phyloP scores from a whole-genome alignment of 2,888 invertebrate genomes.

The Caenorhabditis uteleia region DNA sequence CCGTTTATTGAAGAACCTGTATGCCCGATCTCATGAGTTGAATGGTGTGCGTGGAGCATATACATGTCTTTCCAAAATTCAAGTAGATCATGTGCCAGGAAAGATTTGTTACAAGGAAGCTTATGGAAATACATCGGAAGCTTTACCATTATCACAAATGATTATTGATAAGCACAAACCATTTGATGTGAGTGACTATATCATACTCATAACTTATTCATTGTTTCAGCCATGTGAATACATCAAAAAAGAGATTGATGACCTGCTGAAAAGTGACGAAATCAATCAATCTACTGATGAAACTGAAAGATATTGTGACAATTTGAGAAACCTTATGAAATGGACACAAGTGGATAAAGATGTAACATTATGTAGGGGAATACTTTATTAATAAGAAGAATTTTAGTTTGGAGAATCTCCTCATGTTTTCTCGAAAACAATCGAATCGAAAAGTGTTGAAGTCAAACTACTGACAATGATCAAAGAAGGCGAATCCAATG shows the following conservation, averaged over 20 bases:
- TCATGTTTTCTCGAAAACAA: slow-evolving; percentile 14
- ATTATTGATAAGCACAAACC: no score
- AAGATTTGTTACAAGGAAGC: slow-evolving; percentile 29
- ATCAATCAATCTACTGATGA: no score
- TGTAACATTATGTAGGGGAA: background rate
- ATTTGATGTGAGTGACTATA: no score
- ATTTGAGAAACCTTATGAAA: slow-evolving; percentile 14
- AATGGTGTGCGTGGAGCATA: slow-evolving; percentile 27
- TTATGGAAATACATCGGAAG: slow-evolving; percentile 12
- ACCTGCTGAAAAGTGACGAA: no score
- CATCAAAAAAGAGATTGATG: no score
- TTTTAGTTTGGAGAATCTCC: slow-evolving; percentile 21
- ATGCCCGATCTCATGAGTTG: slow-evolving; percentile 23
- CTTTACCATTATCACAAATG: background rate
- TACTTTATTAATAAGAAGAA: background rate
- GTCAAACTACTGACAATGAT: slow-evolving; percentile 13
- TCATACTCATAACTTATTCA: no score
- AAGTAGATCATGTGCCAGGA: slow-evolving; percentile 31
- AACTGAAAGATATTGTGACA: no score
- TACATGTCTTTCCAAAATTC: slow-evolving; percentile 9
- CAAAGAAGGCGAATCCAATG: background rate
- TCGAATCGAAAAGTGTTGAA: slow-evolving; percentile 14
- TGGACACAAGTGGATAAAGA: slow-evolving; percentile 18
- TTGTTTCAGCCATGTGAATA: no score
- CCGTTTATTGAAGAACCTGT: slow-evolving; percentile 10